Conservation (phyloP, 1,140 invertebrate genomes). For the Plutomurus gul region DNA sequence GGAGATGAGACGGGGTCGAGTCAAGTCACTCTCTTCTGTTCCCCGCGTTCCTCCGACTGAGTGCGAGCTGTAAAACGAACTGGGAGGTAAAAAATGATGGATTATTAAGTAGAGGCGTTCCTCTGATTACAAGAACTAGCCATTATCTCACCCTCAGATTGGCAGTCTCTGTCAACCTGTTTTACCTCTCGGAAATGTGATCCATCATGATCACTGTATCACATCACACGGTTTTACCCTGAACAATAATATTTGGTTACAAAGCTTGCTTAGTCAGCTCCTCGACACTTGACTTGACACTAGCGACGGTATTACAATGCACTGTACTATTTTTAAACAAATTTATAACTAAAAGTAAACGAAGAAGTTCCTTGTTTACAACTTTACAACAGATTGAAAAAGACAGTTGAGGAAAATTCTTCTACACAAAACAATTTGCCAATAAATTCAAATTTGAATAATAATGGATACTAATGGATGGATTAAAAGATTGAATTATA, state of each 20-base stretch:
- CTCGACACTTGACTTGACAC: too few relatives aligned
- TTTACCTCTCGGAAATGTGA: slow-evolving; percentile 43
- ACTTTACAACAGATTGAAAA: too few relatives aligned
- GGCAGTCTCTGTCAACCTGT: slow-evolving; percentile 45
- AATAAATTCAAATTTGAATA: too few relatives aligned
- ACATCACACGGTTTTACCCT: not conserved
- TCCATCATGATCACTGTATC: slow-evolving; percentile 39
- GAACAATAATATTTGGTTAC: not conserved
- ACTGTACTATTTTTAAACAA: too few relatives aligned
- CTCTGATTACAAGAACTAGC: slow-evolving; percentile 44
- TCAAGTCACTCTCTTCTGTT: not conserved
- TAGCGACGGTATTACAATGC: too few relatives aligned
- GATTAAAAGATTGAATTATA: too few relatives aligned
- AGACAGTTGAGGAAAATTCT: too few relatives aligned
- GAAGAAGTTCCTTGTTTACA: too few relatives aligned
- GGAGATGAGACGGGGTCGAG: slow-evolving; percentile 18
- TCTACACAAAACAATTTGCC: too few relatives aligned
- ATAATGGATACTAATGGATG: too few relatives aligned
- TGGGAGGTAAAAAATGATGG: slow-evolving; percentile 45
- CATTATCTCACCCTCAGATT: slow-evolving; percentile 46
- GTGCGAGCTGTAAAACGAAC: not conserved
- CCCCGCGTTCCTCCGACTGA: not conserved
- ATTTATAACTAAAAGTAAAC: too few relatives aligned
- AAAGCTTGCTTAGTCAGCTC: not conserved
- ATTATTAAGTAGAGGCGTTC: slow-evolving; percentile 43